These are phyloP conservation scores for Spondyliosoma cantharus DNA, from an alignment of 2,797 vertebrate genomes.

Conservation along the genomic window DNA sequence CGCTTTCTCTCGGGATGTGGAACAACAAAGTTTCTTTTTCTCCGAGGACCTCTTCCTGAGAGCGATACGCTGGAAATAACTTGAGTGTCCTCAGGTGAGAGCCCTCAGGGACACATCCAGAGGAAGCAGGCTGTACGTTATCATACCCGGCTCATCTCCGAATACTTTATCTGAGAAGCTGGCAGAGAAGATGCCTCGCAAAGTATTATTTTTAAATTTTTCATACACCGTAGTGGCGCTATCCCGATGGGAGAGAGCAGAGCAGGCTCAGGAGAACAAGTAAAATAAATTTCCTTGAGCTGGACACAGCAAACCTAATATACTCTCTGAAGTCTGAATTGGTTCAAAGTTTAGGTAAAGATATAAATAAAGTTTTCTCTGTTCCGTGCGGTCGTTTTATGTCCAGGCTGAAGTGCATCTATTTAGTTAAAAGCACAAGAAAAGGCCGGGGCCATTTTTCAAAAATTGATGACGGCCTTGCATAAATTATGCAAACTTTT, in stretches of 20 bases:
- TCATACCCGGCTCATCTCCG: conserved; percentile 57
- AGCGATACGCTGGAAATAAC: conserved; percentile 74
- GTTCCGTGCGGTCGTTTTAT: conserved; percentile 75
- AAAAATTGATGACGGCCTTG: conserved; percentile 87
- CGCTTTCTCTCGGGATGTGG: conserved; percentile 61
- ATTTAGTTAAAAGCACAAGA: conserved; percentile 85
- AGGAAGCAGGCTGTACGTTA: conserved; percentile 52
- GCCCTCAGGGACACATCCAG: conserved; percentile 64
- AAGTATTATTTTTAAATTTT: conserved; percentile 54
- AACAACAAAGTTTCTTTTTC: conserved; percentile 52
- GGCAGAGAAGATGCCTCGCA: conserved; percentile 29
- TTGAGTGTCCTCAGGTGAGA: conserved; percentile 63
- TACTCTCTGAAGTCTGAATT: conserved; percentile 56
- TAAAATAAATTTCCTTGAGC: conserved; percentile 63
- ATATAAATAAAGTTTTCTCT: conserved; percentile 83
- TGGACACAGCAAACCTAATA: conserved; percentile 57
- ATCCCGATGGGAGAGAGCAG: conserved; percentile 35
- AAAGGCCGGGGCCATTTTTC: conserved; percentile 81
- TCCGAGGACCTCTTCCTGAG: conserved; percentile 64
- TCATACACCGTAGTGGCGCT: conserved; percentile 6
- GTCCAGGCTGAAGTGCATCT: conserved; percentile 73
- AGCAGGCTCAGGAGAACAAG: conserved; percentile 41
- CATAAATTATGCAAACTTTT: conserved; percentile 90
- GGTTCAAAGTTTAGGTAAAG: conserved; percentile 79
- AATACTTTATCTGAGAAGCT: conserved; percentile 59